phyloP scores from a whole-genome alignment of 1,140 invertebrate species.

The Drosophila nigromelanica region DNA sequence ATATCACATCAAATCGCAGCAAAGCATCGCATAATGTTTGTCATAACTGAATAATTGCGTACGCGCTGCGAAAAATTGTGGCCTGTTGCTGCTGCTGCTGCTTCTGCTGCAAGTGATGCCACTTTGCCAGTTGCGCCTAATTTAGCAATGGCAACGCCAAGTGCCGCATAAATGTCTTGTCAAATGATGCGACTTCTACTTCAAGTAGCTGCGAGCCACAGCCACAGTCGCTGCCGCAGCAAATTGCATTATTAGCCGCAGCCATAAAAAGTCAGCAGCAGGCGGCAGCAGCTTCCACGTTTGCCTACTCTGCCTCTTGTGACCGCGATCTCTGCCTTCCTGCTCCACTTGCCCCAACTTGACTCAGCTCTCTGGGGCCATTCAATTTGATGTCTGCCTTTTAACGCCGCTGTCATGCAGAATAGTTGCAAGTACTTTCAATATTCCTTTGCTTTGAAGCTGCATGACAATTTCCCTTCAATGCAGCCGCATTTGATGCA shows the following conservation, averaged over 20 bases:
- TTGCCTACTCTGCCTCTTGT: conserved; percentile 8
- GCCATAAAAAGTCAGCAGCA: conserved; percentile 67
- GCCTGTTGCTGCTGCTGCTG: conserved; percentile 5
- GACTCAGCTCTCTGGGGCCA: conserved; percentile 41
- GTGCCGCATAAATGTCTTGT: conserved; percentile 81
- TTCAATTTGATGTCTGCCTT: conserved; percentile 77
- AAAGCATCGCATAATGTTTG: conserved; percentile 48
- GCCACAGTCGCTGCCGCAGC: conserved; percentile 45
- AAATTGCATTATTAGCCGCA: conserved; percentile 80
- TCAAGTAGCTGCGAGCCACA: conserved; percentile 38
- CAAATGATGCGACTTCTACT: conserved; percentile 74
- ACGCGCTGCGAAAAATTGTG: conserved; percentile 29
- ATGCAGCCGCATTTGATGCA: conserved; percentile 41
- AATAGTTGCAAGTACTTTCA: conserved; percentile 76
- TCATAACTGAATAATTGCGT: conserved; percentile 78
- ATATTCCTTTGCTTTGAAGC: conserved; percentile 55
- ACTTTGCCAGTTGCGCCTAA: conserved; percentile 69
- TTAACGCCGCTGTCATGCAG: conserved; percentile 75
- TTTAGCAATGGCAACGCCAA: conserved; percentile 77
- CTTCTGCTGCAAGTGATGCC: conserved; percentile 26
- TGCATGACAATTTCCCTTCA: conserved; percentile 58
- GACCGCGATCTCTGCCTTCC: not conserved
- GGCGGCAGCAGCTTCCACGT: conserved; percentile 27
- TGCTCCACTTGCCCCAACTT: not conserved
- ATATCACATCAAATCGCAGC: conserved; percentile 51